Base-by-base conservation (phyloP, 2,797 vertebrate species). In the Tadarida brasiliensis region DNA sequence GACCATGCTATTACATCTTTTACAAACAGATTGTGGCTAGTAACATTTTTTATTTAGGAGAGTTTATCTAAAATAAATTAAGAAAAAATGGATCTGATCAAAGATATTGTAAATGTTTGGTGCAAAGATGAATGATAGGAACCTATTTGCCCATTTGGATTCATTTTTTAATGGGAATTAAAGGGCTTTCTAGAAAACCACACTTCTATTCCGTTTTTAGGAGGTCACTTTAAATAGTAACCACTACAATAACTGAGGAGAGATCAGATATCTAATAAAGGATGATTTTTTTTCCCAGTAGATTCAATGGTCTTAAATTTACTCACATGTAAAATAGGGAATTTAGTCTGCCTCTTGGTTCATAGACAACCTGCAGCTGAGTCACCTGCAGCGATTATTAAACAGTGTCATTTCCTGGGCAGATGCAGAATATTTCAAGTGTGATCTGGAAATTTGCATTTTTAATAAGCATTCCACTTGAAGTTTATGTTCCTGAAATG, bases 391-490 rank as follows among this genome's bases (percentile, higher is more conserved):
- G 30, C 78, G 76, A 15, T 81, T 91, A 51, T 44, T 91, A 70
- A 87, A 87, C 93, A 77, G 47, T 88, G 83, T 73, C 24, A 81
- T 93, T 93, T 97, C 71, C 70, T 81, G 67, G 80, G 49, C 63
- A 97, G 61, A 91, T 77, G 47, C 15, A 68, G 39, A 91, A 8
- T 86, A 82, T 86, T 35, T 91, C 51, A 86, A 84, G 76, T 57
- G 65, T 57, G 77, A 68, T 92, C 68, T 85, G n/a, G 51, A 73
- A 94, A 84, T 77, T 87, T 91, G n/a, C 56, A 91, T 92, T 95
- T 94, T 90, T 93, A 96, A 84, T 92, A 89, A 93, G 56, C 22
- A 73, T 77, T 96, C 65, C 51, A 89, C 49, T 91, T 94, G 24
- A 92, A 87, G 44, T 91, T 87, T 93, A 81, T 93, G 59, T 91